Percentiles rank a stretch among this genome's conserved stretches.
phyloP scores from a whole-genome alignment of 2,797 vertebrate species.

The Psittacula derbiana region DNA sequence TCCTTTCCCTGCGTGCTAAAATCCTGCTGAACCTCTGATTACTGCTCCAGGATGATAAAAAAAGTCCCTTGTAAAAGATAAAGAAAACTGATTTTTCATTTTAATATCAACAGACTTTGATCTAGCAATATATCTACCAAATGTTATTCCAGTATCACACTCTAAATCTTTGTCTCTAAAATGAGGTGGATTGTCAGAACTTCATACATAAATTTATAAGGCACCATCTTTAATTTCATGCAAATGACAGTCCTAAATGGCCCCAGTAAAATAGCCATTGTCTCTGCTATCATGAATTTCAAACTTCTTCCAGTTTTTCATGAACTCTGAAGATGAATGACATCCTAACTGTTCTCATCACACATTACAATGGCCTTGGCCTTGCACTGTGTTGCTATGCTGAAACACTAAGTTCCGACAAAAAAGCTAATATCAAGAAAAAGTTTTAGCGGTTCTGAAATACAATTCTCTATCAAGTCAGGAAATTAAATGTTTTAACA shows the following conservation, averaged over 20 bases:
- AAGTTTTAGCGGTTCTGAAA: not conserved
- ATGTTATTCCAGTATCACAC: constrained; percentile 35
- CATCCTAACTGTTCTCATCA: not conserved
- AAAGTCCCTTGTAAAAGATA: constrained; percentile 9
- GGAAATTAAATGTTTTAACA: not conserved
- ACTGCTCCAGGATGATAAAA: not conserved
- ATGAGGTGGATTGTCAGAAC: constrained; percentile 26
- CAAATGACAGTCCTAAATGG: constrained; percentile 55
- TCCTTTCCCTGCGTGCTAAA: not conserved
- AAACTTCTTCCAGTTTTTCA: not conserved
- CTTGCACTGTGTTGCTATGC: not conserved
- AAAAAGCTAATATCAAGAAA: not conserved
- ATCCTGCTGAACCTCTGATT: not conserved
- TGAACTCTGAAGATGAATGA: constrained; percentile 1
- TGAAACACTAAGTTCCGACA: not conserved
- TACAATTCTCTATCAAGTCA: not conserved
- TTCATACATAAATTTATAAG: constrained; percentile 59
- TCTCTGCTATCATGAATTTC: constrained; percentile 18
- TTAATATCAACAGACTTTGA: constrained; percentile 50
- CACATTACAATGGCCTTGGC: not conserved
- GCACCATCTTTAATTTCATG: constrained; percentile 55
- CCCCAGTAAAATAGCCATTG: constrained; percentile 23
- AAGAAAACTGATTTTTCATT: constrained; percentile 36
- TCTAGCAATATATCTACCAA: constrained; percentile 32
- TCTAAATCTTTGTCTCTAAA: constrained; percentile 32